These are phyloP conservation scores for Rafetus swinhoei DNA, from an alignment of 2,113 vertebrate species.

Conservation along the genomic window DNA sequence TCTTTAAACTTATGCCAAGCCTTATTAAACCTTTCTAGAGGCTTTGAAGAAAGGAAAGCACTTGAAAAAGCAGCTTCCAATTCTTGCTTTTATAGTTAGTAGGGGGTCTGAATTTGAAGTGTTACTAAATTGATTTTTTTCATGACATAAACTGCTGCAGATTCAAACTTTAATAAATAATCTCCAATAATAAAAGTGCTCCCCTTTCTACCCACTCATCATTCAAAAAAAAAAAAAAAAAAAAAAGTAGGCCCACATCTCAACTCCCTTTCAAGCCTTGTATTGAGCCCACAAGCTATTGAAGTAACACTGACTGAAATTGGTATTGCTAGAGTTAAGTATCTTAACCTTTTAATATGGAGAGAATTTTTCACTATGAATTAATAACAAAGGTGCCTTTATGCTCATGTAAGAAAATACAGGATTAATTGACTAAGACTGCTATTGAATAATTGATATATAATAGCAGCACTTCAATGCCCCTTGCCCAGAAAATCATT, in stretches of 20 bases:
- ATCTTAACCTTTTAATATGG: fast-evolving
- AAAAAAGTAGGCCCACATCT: fast-evolving
- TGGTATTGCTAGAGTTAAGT: neutral
- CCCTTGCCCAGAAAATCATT: neutral
- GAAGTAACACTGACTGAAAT: neutral
- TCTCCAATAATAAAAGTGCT: neutral
- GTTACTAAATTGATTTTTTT: neutral
- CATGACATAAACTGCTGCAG: neutral
- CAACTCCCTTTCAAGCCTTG: neutral
- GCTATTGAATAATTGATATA: neutral
- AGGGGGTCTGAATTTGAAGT: neutral
- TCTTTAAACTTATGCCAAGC: neutral
- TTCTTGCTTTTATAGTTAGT: neutral
- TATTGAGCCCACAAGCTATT: neutral
- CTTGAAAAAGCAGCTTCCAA: conserved; percentile 6
- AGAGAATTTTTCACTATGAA: neutral
- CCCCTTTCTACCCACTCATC: neutral
- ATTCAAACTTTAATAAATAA: neutral
- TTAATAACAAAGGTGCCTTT: neutral
- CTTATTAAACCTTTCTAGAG: neutral
- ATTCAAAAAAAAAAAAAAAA: neutral
- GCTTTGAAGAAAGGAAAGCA: conserved; percentile 11
- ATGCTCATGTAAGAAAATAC: neutral
- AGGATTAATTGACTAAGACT: neutral
- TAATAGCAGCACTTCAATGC: neutral